These are phyloP conservation scores for Margarornis squamiger DNA, from an alignment of 2,797 vertebrate genomes.

Conservation along the genomic window DNA sequence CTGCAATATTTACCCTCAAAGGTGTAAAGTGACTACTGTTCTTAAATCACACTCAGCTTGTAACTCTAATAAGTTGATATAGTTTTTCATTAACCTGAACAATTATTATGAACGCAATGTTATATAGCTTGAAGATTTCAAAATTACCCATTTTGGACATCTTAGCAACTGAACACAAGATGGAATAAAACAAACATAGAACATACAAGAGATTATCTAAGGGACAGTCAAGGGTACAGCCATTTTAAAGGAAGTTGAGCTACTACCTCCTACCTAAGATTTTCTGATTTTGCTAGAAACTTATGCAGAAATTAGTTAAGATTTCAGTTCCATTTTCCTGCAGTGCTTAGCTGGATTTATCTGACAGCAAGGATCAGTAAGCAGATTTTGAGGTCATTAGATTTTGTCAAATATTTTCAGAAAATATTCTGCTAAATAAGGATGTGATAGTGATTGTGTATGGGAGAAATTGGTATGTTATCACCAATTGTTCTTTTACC, in stretches of 20 bases:
- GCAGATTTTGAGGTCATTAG: not conserved
- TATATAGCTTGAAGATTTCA: not conserved
- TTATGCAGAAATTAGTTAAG: not conserved
- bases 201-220: not conserved
- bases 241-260: not conserved
- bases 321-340: not conserved
- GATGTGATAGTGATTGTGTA: rapidly evolving
- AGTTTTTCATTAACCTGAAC: not conserved
- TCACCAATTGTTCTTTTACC: not conserved
- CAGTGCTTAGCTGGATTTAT: not conserved
- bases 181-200: not conserved
- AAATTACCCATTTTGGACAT: not conserved
- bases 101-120: not conserved
- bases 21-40: not conserved
- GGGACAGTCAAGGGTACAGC: not conserved
- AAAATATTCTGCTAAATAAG: not conserved
- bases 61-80: not conserved
- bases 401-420: not conserved
- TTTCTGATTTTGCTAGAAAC: not conserved
- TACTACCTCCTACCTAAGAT: not conserved
- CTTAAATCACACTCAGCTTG: not conserved
- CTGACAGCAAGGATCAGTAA: not conserved
- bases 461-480: not conserved
- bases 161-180: not conserved
- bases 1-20: not conserved